Percentiles rank a stretch among this genome's conserved stretches.
Evolutionary conservation across 2,888 invertebrate genomes (phyloP).

Genomic region (Drosophila neonasuta): DNA sequence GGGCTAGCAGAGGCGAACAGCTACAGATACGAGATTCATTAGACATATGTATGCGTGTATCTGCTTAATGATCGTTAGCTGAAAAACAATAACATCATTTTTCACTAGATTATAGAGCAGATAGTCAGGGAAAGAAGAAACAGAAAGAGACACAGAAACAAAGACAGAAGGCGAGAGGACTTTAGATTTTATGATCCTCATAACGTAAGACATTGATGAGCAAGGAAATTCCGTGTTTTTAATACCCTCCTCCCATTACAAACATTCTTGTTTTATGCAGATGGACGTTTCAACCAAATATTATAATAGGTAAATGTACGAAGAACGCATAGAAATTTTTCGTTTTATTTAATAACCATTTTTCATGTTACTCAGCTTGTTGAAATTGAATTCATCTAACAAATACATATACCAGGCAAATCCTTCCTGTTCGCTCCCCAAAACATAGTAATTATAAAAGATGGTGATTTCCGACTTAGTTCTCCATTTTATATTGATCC

Average conservation of each 20-base stretch:
- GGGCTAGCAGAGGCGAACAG: conserved; percentile 17
- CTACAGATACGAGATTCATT: conserved; percentile 15
- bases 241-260: conserved; percentile 8
- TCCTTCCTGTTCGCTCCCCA: too few species aligned
- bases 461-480: too few species aligned
- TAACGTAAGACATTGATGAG: background rate
- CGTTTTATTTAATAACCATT: conserved; percentile 12
- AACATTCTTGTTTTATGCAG: too few species aligned
- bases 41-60: conserved; percentile 45
- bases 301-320: too few species aligned
- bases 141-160: background rate
- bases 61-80: conserved; percentile 61
- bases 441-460: too few species aligned
- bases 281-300: too few species aligned
- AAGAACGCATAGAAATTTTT: too few species aligned
- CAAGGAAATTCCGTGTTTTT: conserved; percentile 6
- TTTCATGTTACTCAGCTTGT: too few species aligned
- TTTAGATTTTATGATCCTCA: background rate
- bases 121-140: conserved; percentile 19
- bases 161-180: conserved; percentile 1
- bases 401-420: too few species aligned
- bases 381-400: too few species aligned
- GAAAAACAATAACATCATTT: conserved; percentile 58
- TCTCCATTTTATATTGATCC: too few species aligned
- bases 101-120: conserved; percentile 50